phyloP scores from a whole-genome alignment of 53 echinoderm and acorn worm species.

The Echinometra lucunter region DNA sequence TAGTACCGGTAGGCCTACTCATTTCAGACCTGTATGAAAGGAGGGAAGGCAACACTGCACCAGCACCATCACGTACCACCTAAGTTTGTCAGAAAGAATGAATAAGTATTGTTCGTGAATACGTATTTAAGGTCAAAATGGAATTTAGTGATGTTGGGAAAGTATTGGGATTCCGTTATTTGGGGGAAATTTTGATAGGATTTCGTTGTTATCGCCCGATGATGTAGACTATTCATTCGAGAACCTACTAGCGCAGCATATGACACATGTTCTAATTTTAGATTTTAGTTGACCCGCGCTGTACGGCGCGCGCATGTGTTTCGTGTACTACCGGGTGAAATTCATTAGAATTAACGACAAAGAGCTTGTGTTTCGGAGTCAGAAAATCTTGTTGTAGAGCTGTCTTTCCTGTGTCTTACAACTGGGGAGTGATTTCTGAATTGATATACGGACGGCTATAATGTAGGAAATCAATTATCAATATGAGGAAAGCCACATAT shows the following conservation, averaged over 20 bases:
- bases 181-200: not conserved
- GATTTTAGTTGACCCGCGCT: not conserved
- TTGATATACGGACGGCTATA: not conserved
- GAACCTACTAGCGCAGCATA: not conserved
- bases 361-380: not conserved
- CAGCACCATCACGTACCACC: not conserved
- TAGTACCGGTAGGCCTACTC: too few relatives aligned
- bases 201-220: not conserved
- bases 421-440: not conserved
- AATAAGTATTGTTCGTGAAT: not conserved
- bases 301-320: slow-evolving; percentile 4
- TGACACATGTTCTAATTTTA: slow-evolving; percentile 46
- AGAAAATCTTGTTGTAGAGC: slow-evolving; percentile 11
- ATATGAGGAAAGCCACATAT: not conserved
- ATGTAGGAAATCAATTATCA: not conserved
- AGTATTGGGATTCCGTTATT: not conserved
- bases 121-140: not conserved
- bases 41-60: too few relatives aligned
- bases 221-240: slow-evolving; percentile 21
- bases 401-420: not conserved
- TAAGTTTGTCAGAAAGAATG: not conserved
- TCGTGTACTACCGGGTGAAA: slow-evolving; percentile 63
- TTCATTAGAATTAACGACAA: slow-evolving; percentile 35
- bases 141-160: not conserved
- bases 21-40: not conserved